A percentile compares a stretch with the other conserved stretches of the same genome.
These are phyloP conservation scores for Tipula vernalis DNA, from an alignment of 2,888 invertebrate genomes.

Conservation along the genomic window DNA sequence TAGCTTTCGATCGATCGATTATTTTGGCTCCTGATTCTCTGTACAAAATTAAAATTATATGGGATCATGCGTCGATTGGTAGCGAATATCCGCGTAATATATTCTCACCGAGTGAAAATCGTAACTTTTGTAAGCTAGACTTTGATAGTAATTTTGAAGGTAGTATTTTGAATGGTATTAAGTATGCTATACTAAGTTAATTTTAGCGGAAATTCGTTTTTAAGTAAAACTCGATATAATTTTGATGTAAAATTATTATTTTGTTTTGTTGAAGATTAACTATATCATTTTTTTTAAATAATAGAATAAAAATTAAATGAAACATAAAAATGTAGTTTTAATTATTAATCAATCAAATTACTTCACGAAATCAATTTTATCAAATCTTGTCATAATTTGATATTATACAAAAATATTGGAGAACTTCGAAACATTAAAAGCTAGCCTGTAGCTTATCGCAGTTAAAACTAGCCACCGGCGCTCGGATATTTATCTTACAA, in stretches of 20 bases:
- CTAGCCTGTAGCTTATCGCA: no score
- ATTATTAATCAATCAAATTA: no score
- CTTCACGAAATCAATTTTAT: no score
- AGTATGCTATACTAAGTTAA: constrained; percentile 18
- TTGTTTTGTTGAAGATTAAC: neutral
- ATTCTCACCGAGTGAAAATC: constrained; percentile 21
- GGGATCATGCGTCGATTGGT: constrained; percentile 27
- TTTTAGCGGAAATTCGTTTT: neutral
- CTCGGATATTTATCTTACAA: no score
- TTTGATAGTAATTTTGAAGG: constrained; percentile 23
- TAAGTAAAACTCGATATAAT: neutral
- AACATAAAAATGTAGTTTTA: neutral
- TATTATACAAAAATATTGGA: no score
- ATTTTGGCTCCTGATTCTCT: constrained; percentile 28
- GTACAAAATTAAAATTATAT: constrained; percentile 28
- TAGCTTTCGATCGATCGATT: constrained; percentile 26
- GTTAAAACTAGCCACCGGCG: no score
- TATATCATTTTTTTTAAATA: neutral
- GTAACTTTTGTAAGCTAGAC: constrained; percentile 4
- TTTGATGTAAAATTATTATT: neutral
- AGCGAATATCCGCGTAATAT: constrained; percentile 34
- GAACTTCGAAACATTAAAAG: no score
- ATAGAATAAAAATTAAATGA: neutral
- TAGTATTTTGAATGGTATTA: constrained; percentile 29
- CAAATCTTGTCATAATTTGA: no score